Evolutionary conservation across 2,888 invertebrate species (phyloP).

Genomic region (Physocephala rufipes): DNA sequence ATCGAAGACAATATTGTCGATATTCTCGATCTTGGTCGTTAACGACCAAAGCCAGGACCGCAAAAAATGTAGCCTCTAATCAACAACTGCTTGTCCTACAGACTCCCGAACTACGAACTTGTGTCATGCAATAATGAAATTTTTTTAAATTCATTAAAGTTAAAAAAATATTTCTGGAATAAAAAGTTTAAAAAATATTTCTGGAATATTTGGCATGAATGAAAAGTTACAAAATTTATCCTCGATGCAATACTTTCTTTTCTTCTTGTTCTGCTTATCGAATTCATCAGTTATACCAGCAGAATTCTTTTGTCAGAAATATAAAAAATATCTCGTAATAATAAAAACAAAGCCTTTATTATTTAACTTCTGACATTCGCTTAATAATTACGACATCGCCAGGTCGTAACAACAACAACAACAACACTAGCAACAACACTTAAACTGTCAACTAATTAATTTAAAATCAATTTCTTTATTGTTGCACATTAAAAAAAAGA

Average conservation of each 20-base stretch:
- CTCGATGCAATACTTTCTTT: not conserved
- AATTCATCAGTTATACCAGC: not conserved
- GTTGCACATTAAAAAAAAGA: slow-evolving; percentile 15
- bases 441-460: slow-evolving; percentile 48
- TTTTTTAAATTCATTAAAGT: no score
- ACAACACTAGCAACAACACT: slow-evolving; percentile 39
- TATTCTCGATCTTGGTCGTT: no score
- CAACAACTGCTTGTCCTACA: no score
- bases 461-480: slow-evolving; percentile 49
- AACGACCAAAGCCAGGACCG: no score
- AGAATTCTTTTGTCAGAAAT: not conserved
- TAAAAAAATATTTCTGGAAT: no score
- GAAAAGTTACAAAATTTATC: slow-evolving; percentile 1
- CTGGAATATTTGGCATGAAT: not conserved
- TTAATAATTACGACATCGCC: slow-evolving; percentile 21
- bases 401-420: not conserved
- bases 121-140: no score
- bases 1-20: no score
- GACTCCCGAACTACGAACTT: no score
- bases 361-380: slow-evolving; percentile 20
- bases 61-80: no score
- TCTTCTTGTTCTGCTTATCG: slow-evolving; percentile 7
- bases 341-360: slow-evolving; percentile 21
- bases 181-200: no score
- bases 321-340: slow-evolving; percentile 7